Evolutionary conservation across 2,113 vertebrate genomes (phyloP).

Genomic region (Pampusana beccarii): DNA sequence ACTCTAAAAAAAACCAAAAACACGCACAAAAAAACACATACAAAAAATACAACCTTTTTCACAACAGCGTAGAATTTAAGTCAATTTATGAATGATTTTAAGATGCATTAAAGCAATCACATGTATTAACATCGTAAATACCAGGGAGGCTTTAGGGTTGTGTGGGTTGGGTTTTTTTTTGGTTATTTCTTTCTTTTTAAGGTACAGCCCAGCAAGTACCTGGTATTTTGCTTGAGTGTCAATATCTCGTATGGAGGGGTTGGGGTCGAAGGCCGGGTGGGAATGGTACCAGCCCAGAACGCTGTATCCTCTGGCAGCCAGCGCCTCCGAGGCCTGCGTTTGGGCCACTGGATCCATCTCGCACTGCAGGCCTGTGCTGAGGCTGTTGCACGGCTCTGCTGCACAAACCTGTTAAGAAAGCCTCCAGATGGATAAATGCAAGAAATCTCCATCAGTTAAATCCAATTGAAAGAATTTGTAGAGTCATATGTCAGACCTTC

Average conservation of each 20-base stretch:
- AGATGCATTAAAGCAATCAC: accelerated
- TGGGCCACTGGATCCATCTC: constrained; percentile 98
- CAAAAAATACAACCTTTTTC: neutral
- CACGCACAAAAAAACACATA: neutral
- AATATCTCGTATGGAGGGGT: constrained; percentile 93
- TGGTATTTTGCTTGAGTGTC: constrained; percentile 97
- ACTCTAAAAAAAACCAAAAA: constrained; percentile 77
- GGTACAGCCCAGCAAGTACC: constrained; percentile 63
- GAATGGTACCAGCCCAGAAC: constrained; percentile 99
- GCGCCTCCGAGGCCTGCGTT: constrained; percentile 89
- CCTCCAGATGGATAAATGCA: neutral
- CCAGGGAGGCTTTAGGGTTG: neutral
- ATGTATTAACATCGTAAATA: accelerated
- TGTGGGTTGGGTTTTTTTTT: accelerated
- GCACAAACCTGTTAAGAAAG: constrained; percentile 81
- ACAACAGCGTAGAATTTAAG: neutral
- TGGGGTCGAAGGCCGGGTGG: constrained; percentile 94
- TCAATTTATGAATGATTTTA: accelerated
- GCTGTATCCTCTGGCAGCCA: constrained; percentile 83
- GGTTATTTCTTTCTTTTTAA: accelerated
- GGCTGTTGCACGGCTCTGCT: constrained; percentile 94
- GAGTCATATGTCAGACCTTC: neutral
- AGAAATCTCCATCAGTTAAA: neutral
- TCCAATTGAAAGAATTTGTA: neutral
- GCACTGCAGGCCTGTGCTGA: constrained; percentile 96